These are phyloP conservation scores for Sprattus sprattus DNA, from an alignment of 2,113 vertebrate species.

Conservation along the genomic window DNA sequence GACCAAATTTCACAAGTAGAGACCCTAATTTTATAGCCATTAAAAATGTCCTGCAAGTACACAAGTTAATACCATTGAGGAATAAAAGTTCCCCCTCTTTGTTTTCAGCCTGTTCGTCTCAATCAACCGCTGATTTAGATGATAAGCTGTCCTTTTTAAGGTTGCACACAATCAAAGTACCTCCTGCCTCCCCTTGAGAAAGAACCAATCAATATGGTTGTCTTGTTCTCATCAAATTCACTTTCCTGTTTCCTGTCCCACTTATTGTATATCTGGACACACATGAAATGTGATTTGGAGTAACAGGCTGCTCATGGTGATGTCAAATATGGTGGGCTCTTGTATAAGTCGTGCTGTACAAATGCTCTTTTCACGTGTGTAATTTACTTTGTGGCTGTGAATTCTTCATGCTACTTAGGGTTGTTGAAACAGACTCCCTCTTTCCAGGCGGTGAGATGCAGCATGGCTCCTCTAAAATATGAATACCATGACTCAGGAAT, in stretches of 20 bases:
- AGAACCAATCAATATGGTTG: background rate
- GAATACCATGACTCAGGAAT: background rate
- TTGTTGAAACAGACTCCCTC: background rate
- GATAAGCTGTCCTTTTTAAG: background rate
- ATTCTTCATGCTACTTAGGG: background rate
- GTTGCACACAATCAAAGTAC: background rate
- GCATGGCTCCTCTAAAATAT: background rate
- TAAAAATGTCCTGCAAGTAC: background rate
- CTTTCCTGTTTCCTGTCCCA: background rate
- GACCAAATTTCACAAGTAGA: background rate
- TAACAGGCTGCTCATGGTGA: background rate
- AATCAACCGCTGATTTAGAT: background rate
- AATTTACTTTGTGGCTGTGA: background rate
- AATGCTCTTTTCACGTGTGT: background rate
- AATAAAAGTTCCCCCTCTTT: background rate
- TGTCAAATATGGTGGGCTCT: background rate
- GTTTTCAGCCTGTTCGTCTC: background rate
- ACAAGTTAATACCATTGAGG: background rate
- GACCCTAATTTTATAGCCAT: background rate
- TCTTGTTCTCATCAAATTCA: background rate
- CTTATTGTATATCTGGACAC: background rate
- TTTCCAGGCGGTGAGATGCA: background rate
- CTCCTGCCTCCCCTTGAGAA: background rate
- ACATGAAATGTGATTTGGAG: background rate
- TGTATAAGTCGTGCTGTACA: background rate